phyloP scores from a whole-genome alignment of 2,113 vertebrate genomes.

The Archocentrus centrarchus region DNA sequence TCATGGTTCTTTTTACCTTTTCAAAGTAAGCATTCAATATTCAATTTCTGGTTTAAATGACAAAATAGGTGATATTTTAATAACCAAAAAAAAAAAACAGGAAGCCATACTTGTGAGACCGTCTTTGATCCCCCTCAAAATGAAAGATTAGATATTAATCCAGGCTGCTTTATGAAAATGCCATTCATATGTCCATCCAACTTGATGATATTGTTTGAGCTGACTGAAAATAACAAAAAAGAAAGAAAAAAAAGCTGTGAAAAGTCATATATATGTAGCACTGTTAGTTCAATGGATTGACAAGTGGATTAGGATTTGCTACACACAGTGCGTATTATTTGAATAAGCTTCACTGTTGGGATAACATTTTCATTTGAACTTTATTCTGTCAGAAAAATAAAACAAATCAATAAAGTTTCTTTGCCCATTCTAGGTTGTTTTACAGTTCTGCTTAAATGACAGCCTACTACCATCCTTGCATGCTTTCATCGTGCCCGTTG shows the following conservation, averaged over 20 bases:
- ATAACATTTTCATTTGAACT: constrained; percentile 61
- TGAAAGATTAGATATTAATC: constrained; percentile 73
- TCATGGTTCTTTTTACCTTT: neutral
- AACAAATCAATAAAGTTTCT: constrained; percentile 66
- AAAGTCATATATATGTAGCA: constrained; percentile 35
- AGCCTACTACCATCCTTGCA: constrained; percentile 34
- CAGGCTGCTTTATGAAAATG: constrained; percentile 63
- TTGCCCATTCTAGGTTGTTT: constrained; percentile 45
- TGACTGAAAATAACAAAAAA: constrained; percentile 29
- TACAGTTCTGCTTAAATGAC: constrained; percentile 47
- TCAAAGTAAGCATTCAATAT: neutral
- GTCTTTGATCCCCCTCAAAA: constrained; percentile 60
- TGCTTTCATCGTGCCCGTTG: constrained; percentile 61
- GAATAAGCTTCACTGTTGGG: constrained; percentile 45
- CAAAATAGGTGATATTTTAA: constrained; percentile 38
- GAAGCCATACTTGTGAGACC: constrained; percentile 42
- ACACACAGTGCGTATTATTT: constrained; percentile 25
- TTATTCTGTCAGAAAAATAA: constrained; percentile 59
- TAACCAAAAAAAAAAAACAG: constrained; percentile 35
- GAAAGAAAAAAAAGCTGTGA: neutral
- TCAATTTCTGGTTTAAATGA: constrained; percentile 15
- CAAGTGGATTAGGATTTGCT: constrained; percentile 56
- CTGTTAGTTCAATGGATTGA: constrained; percentile 54
- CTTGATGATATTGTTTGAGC: constrained; percentile 37
- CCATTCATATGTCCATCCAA: constrained; percentile 52